Percentiles rank a stretch among this genome's conserved stretches.
Conservation (phyloP, 2,888 invertebrate genomes). For the Aethes cnicana region DNA sequence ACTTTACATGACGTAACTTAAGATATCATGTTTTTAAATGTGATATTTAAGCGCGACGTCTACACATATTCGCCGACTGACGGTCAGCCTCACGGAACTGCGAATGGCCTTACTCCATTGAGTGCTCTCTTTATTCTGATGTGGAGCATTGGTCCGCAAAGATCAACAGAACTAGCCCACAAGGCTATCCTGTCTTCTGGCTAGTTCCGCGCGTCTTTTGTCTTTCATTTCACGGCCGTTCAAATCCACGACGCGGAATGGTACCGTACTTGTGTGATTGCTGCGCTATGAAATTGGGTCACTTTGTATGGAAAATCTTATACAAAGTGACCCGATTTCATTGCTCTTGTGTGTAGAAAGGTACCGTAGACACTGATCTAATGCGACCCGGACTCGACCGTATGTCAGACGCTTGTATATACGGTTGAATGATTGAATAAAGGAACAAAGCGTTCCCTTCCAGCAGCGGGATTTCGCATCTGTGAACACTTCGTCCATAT, state of each 20-base stretch:
- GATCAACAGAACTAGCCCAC: constrained; percentile 37
- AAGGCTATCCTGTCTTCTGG: constrained; percentile 42
- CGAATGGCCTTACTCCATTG: constrained; percentile 39
- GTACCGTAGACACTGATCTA: constrained; percentile 31
- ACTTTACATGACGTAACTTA: too few species aligned
- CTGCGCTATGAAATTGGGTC: too few species aligned
- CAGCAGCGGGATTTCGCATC: too few species aligned
- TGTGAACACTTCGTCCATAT: too few species aligned
- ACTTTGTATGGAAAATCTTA: too few species aligned
- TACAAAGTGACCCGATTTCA: constrained; percentile 13
- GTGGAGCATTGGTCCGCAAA: constrained; percentile 31
- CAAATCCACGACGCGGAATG: constrained; percentile 48
- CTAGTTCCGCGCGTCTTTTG: constrained; percentile 41
- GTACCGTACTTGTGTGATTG: constrained; percentile 28
- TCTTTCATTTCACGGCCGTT: constrained; percentile 43
- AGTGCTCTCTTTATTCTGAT: constrained; percentile 43
- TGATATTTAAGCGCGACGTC: background rate
- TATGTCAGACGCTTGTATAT: constrained; percentile 36
- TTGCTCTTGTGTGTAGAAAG: too few species aligned
- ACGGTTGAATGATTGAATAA: too few species aligned
- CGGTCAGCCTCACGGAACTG: constrained; percentile 26
- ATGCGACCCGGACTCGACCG: constrained; percentile 30
- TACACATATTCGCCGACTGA: too few species aligned
- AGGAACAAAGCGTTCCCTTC: too few species aligned
- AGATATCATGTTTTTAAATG: background rate